A percentile compares a stretch with the other conserved stretches of the same genome.
phyloP scores from a whole-genome alignment of 1,140 invertebrate species.

The Vollenhovia emeryi region DNA sequence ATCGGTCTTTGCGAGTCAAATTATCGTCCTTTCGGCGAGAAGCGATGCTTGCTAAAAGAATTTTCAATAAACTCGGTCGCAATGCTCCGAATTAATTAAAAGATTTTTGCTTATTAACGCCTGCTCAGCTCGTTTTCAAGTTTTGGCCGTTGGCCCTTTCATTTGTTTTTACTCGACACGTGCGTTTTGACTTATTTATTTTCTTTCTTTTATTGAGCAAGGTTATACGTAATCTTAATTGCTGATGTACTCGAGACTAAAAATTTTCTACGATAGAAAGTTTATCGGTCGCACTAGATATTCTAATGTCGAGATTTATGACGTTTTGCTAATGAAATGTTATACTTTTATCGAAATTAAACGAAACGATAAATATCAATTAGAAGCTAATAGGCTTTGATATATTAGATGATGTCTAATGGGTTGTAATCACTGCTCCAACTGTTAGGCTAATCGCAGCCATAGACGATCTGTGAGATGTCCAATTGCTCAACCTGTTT shows the following conservation, averaged over 20 bases:
- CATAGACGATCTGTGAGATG: neutral
- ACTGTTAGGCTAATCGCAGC: neutral
- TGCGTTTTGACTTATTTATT: too few species aligned
- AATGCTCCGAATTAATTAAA: neutral
- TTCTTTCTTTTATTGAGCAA: neutral
- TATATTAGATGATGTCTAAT: neutral
- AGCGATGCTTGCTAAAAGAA: slow-evolving; percentile 5
- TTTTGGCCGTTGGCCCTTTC: too few species aligned
- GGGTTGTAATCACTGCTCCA: neutral
- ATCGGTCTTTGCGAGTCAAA: neutral
- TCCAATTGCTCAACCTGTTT: neutral
- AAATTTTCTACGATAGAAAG: neutral
- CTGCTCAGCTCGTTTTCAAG: too few species aligned
- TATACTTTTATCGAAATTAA: neutral
- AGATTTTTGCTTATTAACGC: too few species aligned
- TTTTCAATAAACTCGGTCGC: neutral
- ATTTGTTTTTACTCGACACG: too few species aligned
- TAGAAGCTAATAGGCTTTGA: neutral
- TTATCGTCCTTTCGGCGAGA: neutral
- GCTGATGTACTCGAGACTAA: neutral
- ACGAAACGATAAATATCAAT: slow-evolving; percentile 29
- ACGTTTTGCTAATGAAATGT: slow-evolving; percentile 14
- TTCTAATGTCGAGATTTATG: neutral
- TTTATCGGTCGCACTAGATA: neutral
- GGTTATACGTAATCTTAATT: slow-evolving; percentile 14